A percentile compares a stretch with the other conserved stretches of the same genome.
These are phyloP conservation scores for Polypedilum vanderplanki DNA, from an alignment of 1,140 invertebrate genomes.

Conservation along the genomic window DNA sequence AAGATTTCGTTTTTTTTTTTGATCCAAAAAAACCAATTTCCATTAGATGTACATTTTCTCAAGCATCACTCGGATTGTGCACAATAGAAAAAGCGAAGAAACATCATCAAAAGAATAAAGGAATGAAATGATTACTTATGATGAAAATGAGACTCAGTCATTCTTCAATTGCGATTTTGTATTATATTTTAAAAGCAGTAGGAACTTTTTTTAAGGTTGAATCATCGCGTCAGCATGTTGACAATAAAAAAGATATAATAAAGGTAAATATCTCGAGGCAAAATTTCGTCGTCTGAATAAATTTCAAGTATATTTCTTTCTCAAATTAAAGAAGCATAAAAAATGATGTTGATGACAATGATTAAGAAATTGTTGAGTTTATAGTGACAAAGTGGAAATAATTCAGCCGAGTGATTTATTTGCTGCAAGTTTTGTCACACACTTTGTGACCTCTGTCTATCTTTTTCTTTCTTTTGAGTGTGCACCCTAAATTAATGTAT, in stretches of 20 bases:
- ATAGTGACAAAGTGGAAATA: slow-evolving; percentile 4
- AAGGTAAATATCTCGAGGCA: slow-evolving; percentile 21
- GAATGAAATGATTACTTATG: slow-evolving; percentile 15
- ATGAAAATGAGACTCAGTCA: slow-evolving; percentile 16
- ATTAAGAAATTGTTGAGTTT: background rate
- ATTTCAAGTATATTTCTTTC: background rate
- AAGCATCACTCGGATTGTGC: background rate
- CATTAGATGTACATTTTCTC: slow-evolving; percentile 24
- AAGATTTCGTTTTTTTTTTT: background rate
- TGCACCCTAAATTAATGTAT: background rate
- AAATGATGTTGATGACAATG: background rate
- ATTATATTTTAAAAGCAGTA: background rate
- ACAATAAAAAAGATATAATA: background rate
- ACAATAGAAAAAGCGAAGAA: background rate
- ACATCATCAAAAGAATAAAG: background rate
- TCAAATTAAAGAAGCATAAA: slow-evolving; percentile 14
- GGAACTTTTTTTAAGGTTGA: background rate
- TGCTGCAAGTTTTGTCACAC: slow-evolving; percentile 17
- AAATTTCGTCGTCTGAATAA: background rate
- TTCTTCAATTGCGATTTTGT: background rate
- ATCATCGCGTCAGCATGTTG: slow-evolving; percentile 1
- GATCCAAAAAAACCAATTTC: slow-evolving; percentile 26
- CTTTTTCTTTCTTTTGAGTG: background rate
- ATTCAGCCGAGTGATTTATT: slow-evolving; percentile 15
- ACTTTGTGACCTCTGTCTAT: background rate